These are phyloP conservation scores for Zeus faber DNA, from an alignment of 2,113 vertebrate species.

Conservation along the genomic window DNA sequence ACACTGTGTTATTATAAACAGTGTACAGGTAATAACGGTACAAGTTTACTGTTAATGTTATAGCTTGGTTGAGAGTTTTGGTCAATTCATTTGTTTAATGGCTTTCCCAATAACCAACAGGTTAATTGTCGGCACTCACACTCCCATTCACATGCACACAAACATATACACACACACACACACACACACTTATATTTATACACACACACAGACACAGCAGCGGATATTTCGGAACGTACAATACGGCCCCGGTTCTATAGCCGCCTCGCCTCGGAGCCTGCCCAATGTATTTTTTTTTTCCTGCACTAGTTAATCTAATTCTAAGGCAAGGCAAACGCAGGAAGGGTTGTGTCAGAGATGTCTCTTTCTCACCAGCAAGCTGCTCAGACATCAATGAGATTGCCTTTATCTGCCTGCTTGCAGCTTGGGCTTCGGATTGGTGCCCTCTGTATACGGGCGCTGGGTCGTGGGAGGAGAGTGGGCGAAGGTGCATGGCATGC, in stretches of 20 bases:
- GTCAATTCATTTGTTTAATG: no score
- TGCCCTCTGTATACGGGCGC: slow-evolving; percentile 75
- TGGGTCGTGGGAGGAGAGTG: slow-evolving; percentile 78
- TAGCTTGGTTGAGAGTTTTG: no score
- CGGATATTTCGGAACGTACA: slow-evolving; percentile 36
- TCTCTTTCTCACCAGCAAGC: slow-evolving; percentile 66
- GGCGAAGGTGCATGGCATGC: slow-evolving; percentile 81
- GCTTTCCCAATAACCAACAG: slow-evolving; percentile 49
- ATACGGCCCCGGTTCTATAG: slow-evolving; percentile 46
- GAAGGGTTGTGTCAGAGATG: slow-evolving; percentile 71
- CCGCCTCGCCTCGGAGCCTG: slow-evolving; percentile 49
- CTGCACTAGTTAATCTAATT: slow-evolving; percentile 70
- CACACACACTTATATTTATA: neutral
- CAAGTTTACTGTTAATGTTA: no score
- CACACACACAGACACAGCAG: slow-evolving; percentile 12
- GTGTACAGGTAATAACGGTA: no score
- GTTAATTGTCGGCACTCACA: slow-evolving; percentile 22
- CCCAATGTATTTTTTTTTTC: slow-evolving; percentile 59
- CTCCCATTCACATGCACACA: neutral
- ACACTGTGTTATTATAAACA: no score
- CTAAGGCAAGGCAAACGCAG: slow-evolving; percentile 58
- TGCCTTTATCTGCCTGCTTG: slow-evolving; percentile 81
- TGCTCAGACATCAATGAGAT: slow-evolving; percentile 76
- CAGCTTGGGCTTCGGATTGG: slow-evolving; percentile 78
- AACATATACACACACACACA: slow-evolving; percentile 2